Evolutionary conservation across 2,113 vertebrate species (phyloP).

Genomic region (Zapornia atra): DNA sequence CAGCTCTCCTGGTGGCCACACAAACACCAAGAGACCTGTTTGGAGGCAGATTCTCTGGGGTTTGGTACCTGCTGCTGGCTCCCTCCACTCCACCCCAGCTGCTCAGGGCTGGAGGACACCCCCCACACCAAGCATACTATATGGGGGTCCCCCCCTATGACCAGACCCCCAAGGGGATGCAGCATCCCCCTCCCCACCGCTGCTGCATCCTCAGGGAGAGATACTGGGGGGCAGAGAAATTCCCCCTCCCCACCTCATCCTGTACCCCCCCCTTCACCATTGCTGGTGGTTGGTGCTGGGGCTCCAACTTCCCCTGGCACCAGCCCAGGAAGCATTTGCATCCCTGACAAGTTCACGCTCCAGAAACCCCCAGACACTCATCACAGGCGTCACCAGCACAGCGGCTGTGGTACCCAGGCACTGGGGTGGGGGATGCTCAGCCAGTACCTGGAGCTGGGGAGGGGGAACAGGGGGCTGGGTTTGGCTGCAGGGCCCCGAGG

Average conservation of each 20-base stretch:
- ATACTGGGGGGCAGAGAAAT: neutral
- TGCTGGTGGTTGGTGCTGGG: neutral
- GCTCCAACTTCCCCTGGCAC: neutral
- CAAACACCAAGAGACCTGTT: neutral
- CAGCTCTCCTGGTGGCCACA: neutral
- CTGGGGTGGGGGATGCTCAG: neutral
- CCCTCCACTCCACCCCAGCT: too few relatives aligned
- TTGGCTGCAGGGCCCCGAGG: accelerated
- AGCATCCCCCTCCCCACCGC: neutral
- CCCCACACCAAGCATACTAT: accelerated
- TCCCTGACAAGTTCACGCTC: neutral
- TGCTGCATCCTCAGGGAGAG: accelerated
- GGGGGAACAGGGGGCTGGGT: neutral
- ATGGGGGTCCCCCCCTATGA: neutral
- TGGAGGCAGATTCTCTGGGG: neutral
- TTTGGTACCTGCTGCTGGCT: neutral
- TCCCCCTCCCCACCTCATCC: too few relatives aligned
- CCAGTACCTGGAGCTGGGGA: neutral
- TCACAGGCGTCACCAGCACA: neutral
- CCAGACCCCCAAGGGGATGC: neutral
- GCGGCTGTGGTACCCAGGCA: neutral
- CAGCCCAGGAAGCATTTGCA: neutral
- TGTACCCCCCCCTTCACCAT: neutral
- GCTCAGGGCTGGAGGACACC: neutral
- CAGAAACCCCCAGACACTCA: neutral